Conservation (phyloP, 2,797 vertebrate genomes). For the Anguilla pacifica region DNA sequence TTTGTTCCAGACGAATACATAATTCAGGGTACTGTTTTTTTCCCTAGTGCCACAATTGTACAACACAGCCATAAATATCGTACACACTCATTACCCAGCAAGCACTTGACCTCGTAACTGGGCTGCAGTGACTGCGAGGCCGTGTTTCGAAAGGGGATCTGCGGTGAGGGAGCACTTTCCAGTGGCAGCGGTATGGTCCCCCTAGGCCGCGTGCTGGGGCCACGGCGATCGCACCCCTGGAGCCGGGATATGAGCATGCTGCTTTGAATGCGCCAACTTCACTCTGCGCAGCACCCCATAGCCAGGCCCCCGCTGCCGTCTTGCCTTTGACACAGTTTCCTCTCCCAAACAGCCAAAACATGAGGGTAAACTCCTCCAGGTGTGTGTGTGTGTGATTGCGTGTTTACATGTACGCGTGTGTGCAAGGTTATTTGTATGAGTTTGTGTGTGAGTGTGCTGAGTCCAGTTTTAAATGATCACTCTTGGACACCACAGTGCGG, state of each 20-base stretch:
- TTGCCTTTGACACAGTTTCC: slow-evolving; percentile 41
- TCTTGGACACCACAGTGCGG: neutral
- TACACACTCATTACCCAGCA: slow-evolving; percentile 1
- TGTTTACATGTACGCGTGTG: neutral
- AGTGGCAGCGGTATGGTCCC: neutral
- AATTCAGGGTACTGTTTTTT: neutral
- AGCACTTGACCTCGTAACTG: slow-evolving; percentile 10
- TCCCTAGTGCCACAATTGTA: neutral
- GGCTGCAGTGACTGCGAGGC: slow-evolving; percentile 1
- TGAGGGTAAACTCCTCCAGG: slow-evolving; percentile 3
- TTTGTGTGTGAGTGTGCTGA: slow-evolving; percentile 10
- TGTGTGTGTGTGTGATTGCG: neutral
- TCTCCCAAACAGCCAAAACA: slow-evolving; percentile 31
- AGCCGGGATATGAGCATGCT: neutral
- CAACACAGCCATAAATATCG: slow-evolving; percentile 5
- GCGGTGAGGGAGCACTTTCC: neutral
- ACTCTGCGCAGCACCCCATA: neutral
- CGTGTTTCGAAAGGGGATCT: neutral
- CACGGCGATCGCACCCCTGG: neutral
- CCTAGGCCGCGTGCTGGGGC: neutral
- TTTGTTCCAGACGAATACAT: neutral
- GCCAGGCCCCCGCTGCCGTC: neutral
- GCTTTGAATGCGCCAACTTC: neutral
- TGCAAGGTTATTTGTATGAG: neutral
- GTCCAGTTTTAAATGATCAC: neutral